Evolutionary conservation across 2,113 vertebrate genomes (phyloP), one percentile per base, ranked within the genome.

Genomic region (Poecile atricapillus): DNA sequence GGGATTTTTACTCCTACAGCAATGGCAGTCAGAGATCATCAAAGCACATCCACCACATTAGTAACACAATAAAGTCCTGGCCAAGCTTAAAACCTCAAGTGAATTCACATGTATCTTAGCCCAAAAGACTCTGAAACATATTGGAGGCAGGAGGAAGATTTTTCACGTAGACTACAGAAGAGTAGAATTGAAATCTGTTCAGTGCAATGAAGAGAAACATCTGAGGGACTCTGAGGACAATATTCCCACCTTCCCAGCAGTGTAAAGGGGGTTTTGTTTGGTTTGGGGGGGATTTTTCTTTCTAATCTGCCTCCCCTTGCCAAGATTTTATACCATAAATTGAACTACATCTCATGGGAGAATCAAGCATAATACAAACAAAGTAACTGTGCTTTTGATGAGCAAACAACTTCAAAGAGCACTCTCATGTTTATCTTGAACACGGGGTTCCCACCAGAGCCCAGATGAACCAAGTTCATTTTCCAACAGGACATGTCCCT

Each of bases 361-460:
- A 83, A 89, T 83, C 77, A 44, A 90, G 60, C 89, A 67, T 69
- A 95, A 91, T 50, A 95, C 85, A 96, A 94, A 94, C 87, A 95
- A 81, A 95, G 84, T 65, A 79, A 89, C 90, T 93, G 86, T 64
- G 88, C 87, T 93, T 96, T 95, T 97, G 93, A 96, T 91, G 95
- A 97, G 93, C 90, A 90, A 96, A 93, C 87, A 90, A 94, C 95
- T 96, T 93, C 95, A 95, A 95, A 94, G 94, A 77, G 58, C 62
- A 15, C 75, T 23, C 44, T 39, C 52, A 10, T 97, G 93, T 97
- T 97, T 97, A 96, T 96, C 84, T 86, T 94, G 90, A 94, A 91
- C 67, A 28, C 58, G 30, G 87, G 89, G 91, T 69, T 97, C 94
- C 79, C 83, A 96, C 62, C 83, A 96, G 83, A 87, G 92, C 69